These are phyloP conservation scores for Myotis brandtii DNA, from an alignment of 2,113 vertebrate species.

Conservation along the genomic window DNA sequence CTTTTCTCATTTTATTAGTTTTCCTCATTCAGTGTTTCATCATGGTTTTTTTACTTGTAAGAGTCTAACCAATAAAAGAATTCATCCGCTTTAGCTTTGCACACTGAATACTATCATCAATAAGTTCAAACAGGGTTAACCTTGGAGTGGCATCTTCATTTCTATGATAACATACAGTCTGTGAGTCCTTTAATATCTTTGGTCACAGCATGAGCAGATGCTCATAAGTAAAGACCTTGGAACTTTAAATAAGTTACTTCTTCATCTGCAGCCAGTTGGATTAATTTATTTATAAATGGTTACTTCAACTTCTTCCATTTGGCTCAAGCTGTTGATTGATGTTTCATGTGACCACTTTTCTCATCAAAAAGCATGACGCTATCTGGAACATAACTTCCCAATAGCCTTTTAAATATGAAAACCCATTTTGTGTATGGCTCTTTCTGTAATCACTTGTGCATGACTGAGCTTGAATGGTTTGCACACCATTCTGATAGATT, in stretches of 20 bases:
- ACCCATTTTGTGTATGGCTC: conserved; percentile 52
- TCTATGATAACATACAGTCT: conserved; percentile 45
- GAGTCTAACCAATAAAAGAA: conserved; percentile 39
- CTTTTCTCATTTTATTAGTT: conserved; percentile 38
- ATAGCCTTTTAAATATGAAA: conserved; percentile 66
- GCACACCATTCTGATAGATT: conserved; percentile 53
- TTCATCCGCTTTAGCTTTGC: conserved; percentile 58
- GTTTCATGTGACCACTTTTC: conserved; percentile 45
- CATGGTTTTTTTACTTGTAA: neutral
- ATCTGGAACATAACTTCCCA: conserved; percentile 36
- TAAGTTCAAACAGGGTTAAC: conserved; percentile 64
- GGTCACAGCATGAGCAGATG: neutral
- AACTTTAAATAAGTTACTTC: conserved; percentile 71
- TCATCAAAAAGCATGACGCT: conserved; percentile 42
- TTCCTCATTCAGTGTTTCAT: neutral
- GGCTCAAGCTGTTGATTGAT: conserved; percentile 60
- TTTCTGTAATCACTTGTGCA: conserved; percentile 64
- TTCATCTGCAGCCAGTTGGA: conserved; percentile 47
- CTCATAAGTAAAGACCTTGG: conserved; percentile 72
- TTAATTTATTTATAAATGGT: conserved; percentile 67
- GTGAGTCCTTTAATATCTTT: conserved; percentile 51
- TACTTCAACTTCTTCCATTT: conserved; percentile 62
- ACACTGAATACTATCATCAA: conserved; percentile 54
- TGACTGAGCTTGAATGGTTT: conserved; percentile 59
- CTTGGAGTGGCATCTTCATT: conserved; percentile 76